These are phyloP conservation scores for Balearica regulorum DNA, from an alignment of 2,797 vertebrate species.

Conservation along the genomic window DNA sequence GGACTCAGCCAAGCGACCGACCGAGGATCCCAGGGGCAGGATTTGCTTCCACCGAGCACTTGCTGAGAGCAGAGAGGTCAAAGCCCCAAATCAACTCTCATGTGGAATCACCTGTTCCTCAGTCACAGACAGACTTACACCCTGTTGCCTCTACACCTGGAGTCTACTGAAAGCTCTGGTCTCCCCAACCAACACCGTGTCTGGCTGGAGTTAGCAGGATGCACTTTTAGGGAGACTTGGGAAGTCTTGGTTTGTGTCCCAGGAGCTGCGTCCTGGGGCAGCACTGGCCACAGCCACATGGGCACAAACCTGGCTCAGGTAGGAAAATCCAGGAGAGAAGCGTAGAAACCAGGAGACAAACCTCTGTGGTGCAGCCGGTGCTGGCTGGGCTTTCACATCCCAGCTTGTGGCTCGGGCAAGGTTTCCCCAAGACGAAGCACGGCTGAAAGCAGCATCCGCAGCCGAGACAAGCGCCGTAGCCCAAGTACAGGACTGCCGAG, in stretches of 20 bases:
- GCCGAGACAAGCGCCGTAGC: accelerated
- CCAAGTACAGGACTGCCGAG: accelerated
- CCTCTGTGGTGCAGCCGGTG: background rate
- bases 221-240: background rate
- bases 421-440: background rate
- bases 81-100: background rate
- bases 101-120: background rate
- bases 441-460: background rate
- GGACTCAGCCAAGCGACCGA: background rate
- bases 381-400: background rate
- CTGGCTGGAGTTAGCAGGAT: background rate
- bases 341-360: background rate
- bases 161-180: background rate
- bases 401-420: background rate
- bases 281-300: accelerated
- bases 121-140: accelerated
- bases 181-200: background rate
- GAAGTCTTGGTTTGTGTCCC: background rate
- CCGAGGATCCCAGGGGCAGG: background rate
- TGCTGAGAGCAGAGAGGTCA: background rate
- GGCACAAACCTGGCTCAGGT: background rate
- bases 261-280: background rate
- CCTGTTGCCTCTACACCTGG: background rate
- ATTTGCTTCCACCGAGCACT: background rate
- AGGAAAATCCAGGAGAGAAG: background rate